These are phyloP conservation scores for Okamejei kenojei DNA, from an alignment of 2,797 vertebrate species.

Conservation along the genomic window DNA sequence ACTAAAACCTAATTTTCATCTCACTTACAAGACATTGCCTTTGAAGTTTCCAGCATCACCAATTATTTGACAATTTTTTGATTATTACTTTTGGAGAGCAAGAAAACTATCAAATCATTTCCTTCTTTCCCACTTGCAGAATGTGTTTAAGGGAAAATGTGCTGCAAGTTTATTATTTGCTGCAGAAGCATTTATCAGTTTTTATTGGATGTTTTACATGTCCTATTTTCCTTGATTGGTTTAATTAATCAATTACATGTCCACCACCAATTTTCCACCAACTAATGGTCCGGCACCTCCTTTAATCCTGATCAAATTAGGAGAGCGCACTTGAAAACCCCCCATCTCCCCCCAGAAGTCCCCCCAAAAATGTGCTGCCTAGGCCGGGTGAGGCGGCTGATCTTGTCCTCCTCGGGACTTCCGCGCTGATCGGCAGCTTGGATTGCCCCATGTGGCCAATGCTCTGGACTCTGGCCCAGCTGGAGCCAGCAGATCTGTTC, in stretches of 20 bases:
- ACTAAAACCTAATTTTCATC: neutral
- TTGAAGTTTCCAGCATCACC: neutral
- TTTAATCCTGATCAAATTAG: no score
- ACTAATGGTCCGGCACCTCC: no score
- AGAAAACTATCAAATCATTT: neutral
- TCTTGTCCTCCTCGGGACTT: no score
- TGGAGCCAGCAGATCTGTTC: no score
- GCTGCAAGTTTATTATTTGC: neutral
- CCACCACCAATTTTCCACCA: no score
- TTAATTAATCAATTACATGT: neutral
- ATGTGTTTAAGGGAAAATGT: neutral
- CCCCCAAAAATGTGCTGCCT: no score
- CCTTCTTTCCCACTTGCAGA: neutral
- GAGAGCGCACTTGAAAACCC: no score
- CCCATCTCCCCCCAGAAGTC: no score
- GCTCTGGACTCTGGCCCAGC: no score
- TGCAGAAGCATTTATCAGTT: neutral
- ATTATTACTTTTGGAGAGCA: neutral
- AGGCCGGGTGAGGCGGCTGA: no score
- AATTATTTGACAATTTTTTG: slow-evolving; percentile 21
- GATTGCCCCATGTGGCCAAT: no score
- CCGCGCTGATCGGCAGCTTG: no score
- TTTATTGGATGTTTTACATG: neutral
- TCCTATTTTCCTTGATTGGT: neutral
- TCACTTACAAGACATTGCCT: neutral